Base-by-base conservation (phyloP, 1,140 invertebrate species). In the Lethrus apterus region DNA sequence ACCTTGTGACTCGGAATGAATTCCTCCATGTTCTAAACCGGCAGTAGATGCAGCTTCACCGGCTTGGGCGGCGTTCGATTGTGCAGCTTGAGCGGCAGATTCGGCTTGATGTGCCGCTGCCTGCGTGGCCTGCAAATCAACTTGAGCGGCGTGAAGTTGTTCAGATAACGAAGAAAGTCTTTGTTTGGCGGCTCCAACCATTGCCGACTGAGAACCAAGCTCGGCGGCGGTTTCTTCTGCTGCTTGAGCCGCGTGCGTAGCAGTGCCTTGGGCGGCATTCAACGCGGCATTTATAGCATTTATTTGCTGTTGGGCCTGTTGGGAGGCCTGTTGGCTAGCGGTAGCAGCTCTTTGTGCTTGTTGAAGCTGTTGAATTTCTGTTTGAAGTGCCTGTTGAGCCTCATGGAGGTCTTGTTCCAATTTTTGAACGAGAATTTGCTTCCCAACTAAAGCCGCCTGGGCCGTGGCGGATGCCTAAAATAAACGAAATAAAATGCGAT, bases 1-100 rank as follows among this genome's bases (percentile, higher is more conserved):
- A 7, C 23, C 23, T 7, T 26, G 23, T 5, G 5, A n/a, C n/a
- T 26, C n/a, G n/a, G n/a, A n/a, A n/a, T n/a, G n/a, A n/a, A n/a
- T n/a, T n/a, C n/a, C n/a, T n/a, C n/a, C n/a, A n/a, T n/a, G n/a
- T n/a, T n/a, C n/a, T n/a, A n/a, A n/a, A n/a, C n/a, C n/a, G 13
- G 15, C 24, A 14, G 24, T 19, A 8, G 38, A 19, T 2, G 38
- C 38, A 14, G 38, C 38, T 15, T 42, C 38, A 17, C 21, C 38
- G n/a, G 38, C 38, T 29, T 24, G 24, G 29, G 38, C 38, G 0
- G 38, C 38, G 14, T 42, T 42, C 4, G 38, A 42, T 42, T 42
- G 38, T 3, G 38, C 38, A 15, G 29, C 24, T 29, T 42, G 23
- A 13, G 38, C 38, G 10, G 38, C 38, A 5, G 19, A 21, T 42